Conservation (phyloP, 1,140 invertebrate genomes). For the Steinernema feltiae region DNA sequence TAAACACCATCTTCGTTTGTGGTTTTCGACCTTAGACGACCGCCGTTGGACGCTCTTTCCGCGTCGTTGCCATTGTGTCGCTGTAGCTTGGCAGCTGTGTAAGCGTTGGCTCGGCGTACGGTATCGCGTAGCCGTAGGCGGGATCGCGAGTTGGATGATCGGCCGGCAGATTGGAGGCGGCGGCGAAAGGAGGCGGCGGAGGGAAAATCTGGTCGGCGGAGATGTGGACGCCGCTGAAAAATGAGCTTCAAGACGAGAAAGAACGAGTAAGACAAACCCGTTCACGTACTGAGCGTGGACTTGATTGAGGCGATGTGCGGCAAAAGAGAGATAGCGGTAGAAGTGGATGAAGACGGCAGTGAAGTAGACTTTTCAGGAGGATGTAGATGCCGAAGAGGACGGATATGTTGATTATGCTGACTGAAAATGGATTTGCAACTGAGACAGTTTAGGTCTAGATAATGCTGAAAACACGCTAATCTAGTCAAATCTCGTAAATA, state of each 20-base stretch:
- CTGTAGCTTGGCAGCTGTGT: background rate
- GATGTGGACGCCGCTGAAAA: background rate
- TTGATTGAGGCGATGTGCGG: background rate
- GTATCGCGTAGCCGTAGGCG: background rate
- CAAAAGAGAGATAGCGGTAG: background rate
- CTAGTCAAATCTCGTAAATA: no score
- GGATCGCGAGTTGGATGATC: background rate
- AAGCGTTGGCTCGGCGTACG: background rate
- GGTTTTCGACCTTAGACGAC: background rate
- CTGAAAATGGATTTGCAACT: no score
- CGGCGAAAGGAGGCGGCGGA: background rate
- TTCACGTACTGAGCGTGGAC: background rate
- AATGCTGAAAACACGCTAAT: no score
- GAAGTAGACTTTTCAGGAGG: background rate
- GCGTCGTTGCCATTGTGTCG: background rate
- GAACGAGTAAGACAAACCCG: background rate
- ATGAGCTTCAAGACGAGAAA: no score
- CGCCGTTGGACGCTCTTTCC: background rate
- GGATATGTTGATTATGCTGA: background rate
- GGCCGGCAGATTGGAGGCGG: background rate
- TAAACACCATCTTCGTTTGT: background rate
- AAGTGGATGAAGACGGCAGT: background rate
- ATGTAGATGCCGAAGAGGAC: background rate
- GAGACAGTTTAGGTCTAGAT: no score
- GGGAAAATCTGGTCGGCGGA: background rate